phyloP scores from a whole-genome alignment of 2,797 vertebrate genomes.

The Diplodus sargus region DNA sequence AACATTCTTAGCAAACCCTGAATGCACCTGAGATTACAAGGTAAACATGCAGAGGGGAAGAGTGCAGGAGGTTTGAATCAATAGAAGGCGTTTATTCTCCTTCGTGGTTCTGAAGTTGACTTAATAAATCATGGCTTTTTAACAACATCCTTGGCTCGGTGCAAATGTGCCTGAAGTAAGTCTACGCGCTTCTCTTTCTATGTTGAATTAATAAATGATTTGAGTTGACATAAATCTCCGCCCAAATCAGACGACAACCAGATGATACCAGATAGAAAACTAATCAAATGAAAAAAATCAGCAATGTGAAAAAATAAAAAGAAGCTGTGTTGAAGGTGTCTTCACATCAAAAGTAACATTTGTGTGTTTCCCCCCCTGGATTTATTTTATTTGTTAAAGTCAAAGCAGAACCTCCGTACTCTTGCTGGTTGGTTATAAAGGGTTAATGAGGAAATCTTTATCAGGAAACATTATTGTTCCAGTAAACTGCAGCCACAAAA shows the following conservation, averaged over 20 bases:
- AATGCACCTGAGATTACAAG: background rate
- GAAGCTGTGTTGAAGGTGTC: background rate
- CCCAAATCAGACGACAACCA: too few relatives aligned
- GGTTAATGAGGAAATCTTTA: conserved; percentile 12
- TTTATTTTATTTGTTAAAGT: background rate
- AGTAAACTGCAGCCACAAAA: background rate
- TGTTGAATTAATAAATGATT: too few relatives aligned
- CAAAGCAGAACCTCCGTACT: background rate
- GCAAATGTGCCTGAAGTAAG: too few relatives aligned
- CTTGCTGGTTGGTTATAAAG: background rate
- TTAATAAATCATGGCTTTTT: too few relatives aligned
- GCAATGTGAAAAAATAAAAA: background rate
- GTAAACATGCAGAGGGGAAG: background rate
- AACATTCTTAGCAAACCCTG: background rate
- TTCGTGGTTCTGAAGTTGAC: too few relatives aligned
- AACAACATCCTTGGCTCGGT: too few relatives aligned
- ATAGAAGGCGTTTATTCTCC: too few relatives aligned
- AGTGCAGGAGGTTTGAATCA: background rate
- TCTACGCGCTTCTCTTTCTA: too few relatives aligned
- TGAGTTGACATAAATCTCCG: too few relatives aligned
- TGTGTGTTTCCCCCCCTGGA: background rate
- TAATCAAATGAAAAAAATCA: background rate
- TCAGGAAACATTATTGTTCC: background rate
- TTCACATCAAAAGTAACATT: background rate
- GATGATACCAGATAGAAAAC: background rate